Base-by-base conservation (phyloP, 2,797 vertebrate species). In the Catostomus latipinnis region DNA sequence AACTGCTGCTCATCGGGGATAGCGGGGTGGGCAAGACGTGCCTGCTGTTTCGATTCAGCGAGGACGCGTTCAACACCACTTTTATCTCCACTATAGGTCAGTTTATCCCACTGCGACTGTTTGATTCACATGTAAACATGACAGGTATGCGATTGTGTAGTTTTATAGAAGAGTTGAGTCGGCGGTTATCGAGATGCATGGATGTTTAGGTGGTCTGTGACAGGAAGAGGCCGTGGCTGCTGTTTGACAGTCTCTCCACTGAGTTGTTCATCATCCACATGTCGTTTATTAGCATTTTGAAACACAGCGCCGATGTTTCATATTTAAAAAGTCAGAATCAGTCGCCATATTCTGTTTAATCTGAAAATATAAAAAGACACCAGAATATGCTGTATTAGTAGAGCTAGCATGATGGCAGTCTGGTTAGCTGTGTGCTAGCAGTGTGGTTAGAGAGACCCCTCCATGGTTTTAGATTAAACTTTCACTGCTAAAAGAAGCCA, bases 21-120 rank as follows among this genome's bases (percentile, higher is more conserved):
- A 97, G 96, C 85, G 96, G 96, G 65, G 96, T 97, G 65, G 96
- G 96, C 5, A 97, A 97, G 88, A 97, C 96, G 76, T 97, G 96
- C 86, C 93, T 96, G 80, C 94, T 97, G 82, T 97, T 98, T 91
- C 94, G 96, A 81, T 97, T 98, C 92, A 95, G 94, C 78, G 96
- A 97, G 65, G 92, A 93, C 86, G 92, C 92, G 76, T 97, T 97
- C 92, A 97, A 96, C 90, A 96, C 93, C 83, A 94, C 93, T 72
- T 97, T 97, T 89, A 96, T 97, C 88, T 96, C 96, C 87, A 96
- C 95, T 70, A 96, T 96, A 91, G 95, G 95, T 96, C 86, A 95
- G 94, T 89, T 71, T 50, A 63, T 43, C 22, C 67, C 77, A 46
- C 18, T 45, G 58, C 57, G 67, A 16, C 49, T 74, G 8, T 71